These are phyloP conservation scores for Ophioderma brevispina DNA, from an alignment of 35 echinoderm and acorn worm species.

Conservation along the genomic window DNA sequence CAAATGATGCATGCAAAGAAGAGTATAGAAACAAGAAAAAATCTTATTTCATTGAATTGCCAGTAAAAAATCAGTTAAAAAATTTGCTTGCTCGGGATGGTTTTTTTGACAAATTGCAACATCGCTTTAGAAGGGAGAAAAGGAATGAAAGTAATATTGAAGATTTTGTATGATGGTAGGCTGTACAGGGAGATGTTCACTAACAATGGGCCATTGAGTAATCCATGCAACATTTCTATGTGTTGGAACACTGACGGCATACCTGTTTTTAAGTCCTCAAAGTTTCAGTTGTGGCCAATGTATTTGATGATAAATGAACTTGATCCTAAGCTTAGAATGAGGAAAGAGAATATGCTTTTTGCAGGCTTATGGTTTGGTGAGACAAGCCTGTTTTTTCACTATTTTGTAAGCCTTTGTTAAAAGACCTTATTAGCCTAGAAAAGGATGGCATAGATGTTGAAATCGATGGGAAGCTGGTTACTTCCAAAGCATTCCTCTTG, in stretches of 20 bases:
- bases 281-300: slow-evolving; percentile 59
- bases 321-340: slow-evolving; percentile 17
- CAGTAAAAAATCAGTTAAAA: too few species aligned
- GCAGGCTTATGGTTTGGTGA: slow-evolving; percentile 54
- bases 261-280: slow-evolving; percentile 82
- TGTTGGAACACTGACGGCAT: slow-evolving; percentile 74
- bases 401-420: slow-evolving; percentile 1
- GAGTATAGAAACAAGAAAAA: too few species aligned
- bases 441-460: background rate
- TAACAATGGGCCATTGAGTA: slow-evolving; percentile 17
- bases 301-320: slow-evolving; percentile 70
- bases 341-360: slow-evolving; percentile 64
- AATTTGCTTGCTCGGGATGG: too few species aligned
- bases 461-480: background rate
- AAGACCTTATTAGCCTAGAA: background rate
- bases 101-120: too few species aligned
- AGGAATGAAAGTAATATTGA: slow-evolving; percentile 18
- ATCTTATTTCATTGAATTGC: too few species aligned
- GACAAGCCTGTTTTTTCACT: background rate
- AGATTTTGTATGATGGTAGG: slow-evolving; percentile 81
- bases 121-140: too few species aligned
- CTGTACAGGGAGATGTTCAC: slow-evolving; percentile 21
- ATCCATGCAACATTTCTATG: slow-evolving; percentile 55
- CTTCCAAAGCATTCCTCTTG: background rate
- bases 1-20: too few species aligned